These are phyloP conservation scores for Holothuria glaberrima DNA, from an alignment of 35 echinoderm and acorn worm species.

Conservation along the genomic window DNA sequence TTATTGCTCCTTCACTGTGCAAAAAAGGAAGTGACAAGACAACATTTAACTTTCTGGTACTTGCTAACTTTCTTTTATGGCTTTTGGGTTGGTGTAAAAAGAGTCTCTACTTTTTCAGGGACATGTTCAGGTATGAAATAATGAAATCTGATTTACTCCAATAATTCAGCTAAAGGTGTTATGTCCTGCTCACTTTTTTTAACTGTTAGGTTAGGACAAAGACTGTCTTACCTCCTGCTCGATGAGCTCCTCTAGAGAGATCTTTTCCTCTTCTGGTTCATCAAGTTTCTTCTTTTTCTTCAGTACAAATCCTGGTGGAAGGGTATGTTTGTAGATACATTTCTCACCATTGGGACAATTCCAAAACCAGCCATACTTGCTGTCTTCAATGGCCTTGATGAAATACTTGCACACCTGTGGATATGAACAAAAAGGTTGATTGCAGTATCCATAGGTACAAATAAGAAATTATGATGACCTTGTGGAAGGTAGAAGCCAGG, in stretches of 20 bases:
- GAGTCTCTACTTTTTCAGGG: too few relatives aligned
- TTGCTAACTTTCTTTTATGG: too few relatives aligned
- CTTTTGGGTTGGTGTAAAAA: too few relatives aligned
- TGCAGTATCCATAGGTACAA: background rate
- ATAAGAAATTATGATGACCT: background rate
- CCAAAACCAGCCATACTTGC: conserved; percentile 99
- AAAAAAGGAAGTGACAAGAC: too few relatives aligned
- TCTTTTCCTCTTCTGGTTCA: conserved; percentile 69
- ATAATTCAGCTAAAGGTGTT: too few relatives aligned
- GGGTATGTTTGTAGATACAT: conserved; percentile 95
- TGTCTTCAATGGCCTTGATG: conserved; percentile 90
- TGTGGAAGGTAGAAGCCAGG: background rate
- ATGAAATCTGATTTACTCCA: too few relatives aligned
- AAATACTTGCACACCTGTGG: conserved; percentile 90
- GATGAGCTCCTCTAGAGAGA: conserved; percentile 91
- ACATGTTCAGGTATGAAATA: too few relatives aligned
- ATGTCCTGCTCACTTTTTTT: too few relatives aligned
- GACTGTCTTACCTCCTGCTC: conserved; percentile 76
- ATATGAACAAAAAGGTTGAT: conserved; percentile 10
- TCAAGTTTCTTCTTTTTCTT: conserved; percentile 96
- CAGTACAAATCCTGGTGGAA: conserved; percentile 95
- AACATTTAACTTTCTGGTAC: too few relatives aligned
- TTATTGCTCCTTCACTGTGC: too few relatives aligned
- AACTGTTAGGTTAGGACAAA: too few relatives aligned
- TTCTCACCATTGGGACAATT: conserved; percentile 91